A percentile compares a stretch with the other conserved stretches of the same genome.
phyloP scores from a whole-genome alignment of 2,797 vertebrate species.

The Gallinago stenura region DNA sequence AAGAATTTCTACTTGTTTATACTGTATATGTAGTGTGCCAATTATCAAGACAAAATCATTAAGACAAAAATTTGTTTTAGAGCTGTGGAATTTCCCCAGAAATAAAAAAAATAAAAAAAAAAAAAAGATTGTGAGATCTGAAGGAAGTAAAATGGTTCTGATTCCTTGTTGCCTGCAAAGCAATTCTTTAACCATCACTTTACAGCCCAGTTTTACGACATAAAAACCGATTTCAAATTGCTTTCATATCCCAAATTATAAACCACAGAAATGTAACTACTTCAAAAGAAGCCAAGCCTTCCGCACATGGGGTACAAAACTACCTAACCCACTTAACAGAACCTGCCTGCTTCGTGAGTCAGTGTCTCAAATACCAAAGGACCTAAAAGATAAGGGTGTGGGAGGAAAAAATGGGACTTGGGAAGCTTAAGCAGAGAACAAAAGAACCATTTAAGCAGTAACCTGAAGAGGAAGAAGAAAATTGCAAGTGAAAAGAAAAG shows the following conservation, averaged over 20 bases:
- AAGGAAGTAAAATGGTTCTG: background rate
- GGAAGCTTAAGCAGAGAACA: conserved; percentile 24
- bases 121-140: background rate
- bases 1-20: background rate
- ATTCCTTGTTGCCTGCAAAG: background rate
- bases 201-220: background rate
- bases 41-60: background rate
- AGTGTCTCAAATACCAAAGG: conserved; percentile 43
- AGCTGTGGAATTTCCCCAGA: background rate
- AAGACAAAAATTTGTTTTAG: background rate
- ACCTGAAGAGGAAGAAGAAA: conserved; percentile 39
- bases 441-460: conserved; percentile 21
- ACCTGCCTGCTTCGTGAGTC: conserved; percentile 10
- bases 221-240: background rate
- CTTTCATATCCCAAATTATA: background rate
- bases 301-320: background rate
- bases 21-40: background rate
- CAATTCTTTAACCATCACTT: background rate
- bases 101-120: background rate
- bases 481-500: background rate
- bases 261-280: conserved; percentile 32
- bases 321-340: conserved; percentile 20
- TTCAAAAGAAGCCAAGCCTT: background rate
- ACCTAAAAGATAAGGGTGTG: conserved; percentile 52
- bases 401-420: conserved; percentile 32